Base-by-base conservation (phyloP, 2,888 invertebrate species). In the Drosophila pseudotakahashii region DNA sequence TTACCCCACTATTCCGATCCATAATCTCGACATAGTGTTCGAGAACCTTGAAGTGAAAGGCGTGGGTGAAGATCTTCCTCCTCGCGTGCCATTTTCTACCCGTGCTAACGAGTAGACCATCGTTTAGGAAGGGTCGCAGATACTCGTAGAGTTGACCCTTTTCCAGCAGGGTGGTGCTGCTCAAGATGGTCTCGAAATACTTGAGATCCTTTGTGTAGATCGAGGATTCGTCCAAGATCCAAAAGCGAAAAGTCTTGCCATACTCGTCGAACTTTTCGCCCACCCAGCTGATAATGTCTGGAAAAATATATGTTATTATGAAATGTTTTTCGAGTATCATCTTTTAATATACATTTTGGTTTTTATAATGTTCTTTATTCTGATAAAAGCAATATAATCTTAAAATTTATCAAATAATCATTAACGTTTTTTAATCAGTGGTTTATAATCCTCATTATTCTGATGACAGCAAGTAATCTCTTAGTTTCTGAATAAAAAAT, bases 21-120 rank as follows among this genome's bases (percentile, higher is more conserved):
- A 96, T 96, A 0, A 95, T 93, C 0, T 94, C 94, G 16, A 95
- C 89, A 89, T 95, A 96, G 76, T 95, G 94, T 82, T 95, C 94
- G 47, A 96, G 91, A 63, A 96, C 95, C 81, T 95, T 94, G 89
- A 96, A 96, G 90, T 96, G 96, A 89, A 96, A 96, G 0, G 96
- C 94, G 2, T 95, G 95, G 0, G 96, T 96, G 69, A 96, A 91
- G 71, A 96, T 93, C 90, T 95, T 95, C 32, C 96, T 93, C 42
- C 95, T 93, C 0, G 92, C 91, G 79, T 93, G 93, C 96, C 96
- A 96, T 91, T 94, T 94, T 4, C 81, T 37, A 42, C 84, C 90
- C 36, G 79, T 82, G 50, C 90, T 90, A 30, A 90, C n/a, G 9
- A 91, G 70, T 4, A 91, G 74, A 0, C 90, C 90, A 32, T 80